These are phyloP conservation scores for Lasioglossum leucozonium DNA, from an alignment of 2,888 invertebrate genomes.

Conservation along the genomic window DNA sequence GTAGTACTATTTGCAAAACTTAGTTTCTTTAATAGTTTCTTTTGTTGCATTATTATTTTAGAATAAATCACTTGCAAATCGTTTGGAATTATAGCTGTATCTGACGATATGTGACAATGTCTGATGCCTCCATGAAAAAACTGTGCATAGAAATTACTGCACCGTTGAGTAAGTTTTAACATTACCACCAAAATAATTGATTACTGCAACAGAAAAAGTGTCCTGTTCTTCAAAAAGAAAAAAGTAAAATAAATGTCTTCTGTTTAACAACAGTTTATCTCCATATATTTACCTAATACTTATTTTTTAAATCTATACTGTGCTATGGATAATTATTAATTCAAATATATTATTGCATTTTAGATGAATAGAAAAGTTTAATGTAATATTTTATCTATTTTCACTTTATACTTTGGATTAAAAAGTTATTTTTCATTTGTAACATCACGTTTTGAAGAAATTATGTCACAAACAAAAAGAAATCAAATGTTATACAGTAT, in stretches of 20 bases:
- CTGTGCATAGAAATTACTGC: neutral
- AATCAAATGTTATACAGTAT: too few relatives aligned
- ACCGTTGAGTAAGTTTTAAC: neutral
- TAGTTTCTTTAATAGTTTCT: neutral
- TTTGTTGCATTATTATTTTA: neutral
- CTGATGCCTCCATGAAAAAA: neutral
- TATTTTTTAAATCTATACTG: neutral
- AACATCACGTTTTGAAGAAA: neutral
- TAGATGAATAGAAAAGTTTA: neutral
- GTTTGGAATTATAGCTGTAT: neutral
- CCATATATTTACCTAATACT: neutral
- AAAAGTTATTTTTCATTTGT: too few relatives aligned
- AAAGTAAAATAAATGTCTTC: neutral
- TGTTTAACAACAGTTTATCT: neutral
- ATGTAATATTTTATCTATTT: neutral
- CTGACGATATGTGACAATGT: too few relatives aligned
- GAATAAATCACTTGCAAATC: rapidly evolving
- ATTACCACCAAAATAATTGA: neutral
- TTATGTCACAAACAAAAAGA: neutral
- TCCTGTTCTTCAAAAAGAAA: neutral
- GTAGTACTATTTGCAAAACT: neutral
- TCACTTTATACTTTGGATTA: too few relatives aligned
- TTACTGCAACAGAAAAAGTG: neutral
- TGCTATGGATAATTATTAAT: too few relatives aligned
- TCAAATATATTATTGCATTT: too few relatives aligned